phyloP scores from a whole-genome alignment of 1,140 invertebrate species.

The Drosophila melanica region DNA sequence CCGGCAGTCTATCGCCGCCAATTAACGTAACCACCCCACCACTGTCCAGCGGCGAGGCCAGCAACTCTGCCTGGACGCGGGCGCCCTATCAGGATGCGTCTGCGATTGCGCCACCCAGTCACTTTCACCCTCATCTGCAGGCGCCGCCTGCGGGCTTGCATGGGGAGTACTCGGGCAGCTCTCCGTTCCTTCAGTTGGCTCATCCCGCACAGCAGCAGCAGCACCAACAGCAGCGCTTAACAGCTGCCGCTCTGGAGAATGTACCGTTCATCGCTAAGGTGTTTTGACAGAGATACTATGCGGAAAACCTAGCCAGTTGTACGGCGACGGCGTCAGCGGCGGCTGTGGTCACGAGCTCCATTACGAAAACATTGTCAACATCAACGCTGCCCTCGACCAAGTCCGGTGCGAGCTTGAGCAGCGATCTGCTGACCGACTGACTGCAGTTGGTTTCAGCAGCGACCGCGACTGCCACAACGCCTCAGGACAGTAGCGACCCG shows the following conservation, averaged over 20 bases:
- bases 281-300: conserved; percentile 84
- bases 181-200: conserved; percentile 56
- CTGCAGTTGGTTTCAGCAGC: conserved; percentile 61
- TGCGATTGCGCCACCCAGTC: conserved; percentile 17
- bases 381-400: conserved; percentile 15
- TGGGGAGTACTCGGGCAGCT: conserved; percentile 57
- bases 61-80: conserved; percentile 71
- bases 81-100: conserved; percentile 41
- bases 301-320: conserved; percentile 66
- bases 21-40: conserved; percentile 81
- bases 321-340: conserved; percentile 21
- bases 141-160: conserved; percentile 43
- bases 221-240: conserved; percentile 53
- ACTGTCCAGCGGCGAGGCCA: conserved; percentile 69
- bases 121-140: conserved; percentile 53
- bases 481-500: conserved; percentile 1
- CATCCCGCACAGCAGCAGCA: conserved; percentile 32
- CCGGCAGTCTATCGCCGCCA: conserved; percentile 75
- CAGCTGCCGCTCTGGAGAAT: conserved; percentile 67
- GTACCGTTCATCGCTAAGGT: conserved; percentile 83
- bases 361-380: conserved; percentile 30
- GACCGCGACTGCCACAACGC: background rate
- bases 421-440: conserved; percentile 61
- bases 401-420: conserved; percentile 22
- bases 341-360: conserved; percentile 6